Evolutionary conservation across 64 coral and sea anemone species (phyloP).

Genomic region (Montipora efflorescens): DNA sequence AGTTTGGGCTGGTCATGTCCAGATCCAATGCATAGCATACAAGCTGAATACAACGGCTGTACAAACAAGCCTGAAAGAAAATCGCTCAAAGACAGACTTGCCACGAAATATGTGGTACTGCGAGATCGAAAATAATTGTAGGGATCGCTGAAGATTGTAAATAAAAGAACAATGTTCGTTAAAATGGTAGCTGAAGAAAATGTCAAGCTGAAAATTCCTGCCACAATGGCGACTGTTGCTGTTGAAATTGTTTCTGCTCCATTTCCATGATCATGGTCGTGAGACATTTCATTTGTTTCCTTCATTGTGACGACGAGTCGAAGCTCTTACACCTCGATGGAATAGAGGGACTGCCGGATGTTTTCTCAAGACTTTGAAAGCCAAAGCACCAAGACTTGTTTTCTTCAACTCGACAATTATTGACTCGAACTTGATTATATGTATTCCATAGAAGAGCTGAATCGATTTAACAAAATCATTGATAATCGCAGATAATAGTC

Average conservation of each 20-base stretch:
- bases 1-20: neutral
- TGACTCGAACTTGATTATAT: too few species aligned
- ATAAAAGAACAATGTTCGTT: conserved; percentile 69
- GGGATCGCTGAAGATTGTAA: conserved; percentile 73
- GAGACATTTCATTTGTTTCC: too few species aligned
- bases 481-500: too few species aligned
- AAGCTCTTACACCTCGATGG: too few species aligned
- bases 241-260: neutral
- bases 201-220: conserved; percentile 62
- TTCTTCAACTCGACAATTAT: too few species aligned
- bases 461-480: too few species aligned
- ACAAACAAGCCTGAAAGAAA: conserved; percentile 67
- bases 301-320: neutral
- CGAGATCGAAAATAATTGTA: conserved; percentile 71
- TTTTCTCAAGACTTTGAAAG: too few species aligned
- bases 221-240: neutral
- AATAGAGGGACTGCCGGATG: too few species aligned
- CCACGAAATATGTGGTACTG: conserved; percentile 54
- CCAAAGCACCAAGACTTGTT: too few species aligned
- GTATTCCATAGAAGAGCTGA: too few species aligned
- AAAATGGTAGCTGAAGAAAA: conserved; percentile 26
- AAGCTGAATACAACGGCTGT: conserved; percentile 52
- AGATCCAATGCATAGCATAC: conserved; percentile 46
- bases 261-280: neutral
- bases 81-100: conserved; percentile 70